Evolutionary conservation across 2,113 vertebrate species (phyloP), one percentile per base, ranked within the genome.

Genomic region (Lepisosteus osseus): DNA sequence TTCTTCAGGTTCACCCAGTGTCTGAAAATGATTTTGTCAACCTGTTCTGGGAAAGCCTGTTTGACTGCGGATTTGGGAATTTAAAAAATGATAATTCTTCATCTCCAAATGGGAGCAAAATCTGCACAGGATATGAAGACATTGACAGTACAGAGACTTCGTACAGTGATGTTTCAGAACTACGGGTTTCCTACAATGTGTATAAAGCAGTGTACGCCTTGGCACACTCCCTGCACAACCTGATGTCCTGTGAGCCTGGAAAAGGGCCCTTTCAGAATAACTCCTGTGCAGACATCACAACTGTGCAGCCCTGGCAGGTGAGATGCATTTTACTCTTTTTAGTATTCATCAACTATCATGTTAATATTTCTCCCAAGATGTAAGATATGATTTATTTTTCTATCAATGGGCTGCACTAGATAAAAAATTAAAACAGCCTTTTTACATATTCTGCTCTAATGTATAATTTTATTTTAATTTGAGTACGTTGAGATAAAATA

Each of bases 201-300:
- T 68, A 68, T 68, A 68, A 68, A 68, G 66, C 66, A 68, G 66
- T 68, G 43, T 68, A 68, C 17, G 44, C 66, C 47, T 47, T 68
- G 44, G 66, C 66, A 51, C 66, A 68, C 51, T 17, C 66, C n/a
- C 47, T 68, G 6, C 66, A 68, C n/a, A 68, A 68, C 7, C 43
- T 68, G 47, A 51, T 68, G 13, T 54, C 11, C 14, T 68, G 66
- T 68, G 66, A 68, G n/a, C 6, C 13, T 51, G 66, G 66, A 68
- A 68, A 68, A 68, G 66, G 44, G 47, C 66, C 66, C 43, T 68
- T 51, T 68, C 14, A 51, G 51, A 68, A 68, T 13, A 68, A 68
- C 44, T 45, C 66, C n/a, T 68, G 66, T 68, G 66, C 66, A 13
- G 44, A 68, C 47, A 54, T 68, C 43, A 51, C 43, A 45, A 47